Evolutionary conservation across 2,888 invertebrate species (phyloP), one percentile per base, ranked within the genome.

Genomic region (Sialis lutaria): DNA sequence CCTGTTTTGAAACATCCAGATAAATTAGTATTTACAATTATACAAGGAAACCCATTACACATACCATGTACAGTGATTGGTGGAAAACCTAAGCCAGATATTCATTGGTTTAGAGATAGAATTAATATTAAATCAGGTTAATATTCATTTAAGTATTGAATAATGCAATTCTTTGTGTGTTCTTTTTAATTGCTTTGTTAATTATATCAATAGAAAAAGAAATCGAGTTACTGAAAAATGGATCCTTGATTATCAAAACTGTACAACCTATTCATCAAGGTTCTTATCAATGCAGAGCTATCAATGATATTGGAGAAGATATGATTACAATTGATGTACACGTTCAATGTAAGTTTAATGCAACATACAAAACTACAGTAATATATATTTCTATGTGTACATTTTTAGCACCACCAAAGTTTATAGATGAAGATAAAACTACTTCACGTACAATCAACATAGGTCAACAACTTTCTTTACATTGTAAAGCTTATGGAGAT

Each of bases 1-100:
- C 22, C 22, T 22, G 6, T 37, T 10, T 37, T 37, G 12, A 42
- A 47, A 30, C 42, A 47, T 35, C 10, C n/a, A 6, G 10, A 42
- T 9, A 33, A 42, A n/a, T 10, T 34, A 30, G n/a, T 30, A 9
- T 22, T 42, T 30, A 12, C 12, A 9, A 7, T 47, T 10, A 30
- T 9, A 10, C 42, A 30, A 6, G 47, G 47, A 2, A 6, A 33
- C 8, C 8, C 47, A 7, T 8, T 47, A 10, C 30, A 31, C 6
- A 35, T 32, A 13, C 34, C 33, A 7, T 47, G 47, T 34, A 33
- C 34, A 55, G 70, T 73, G 47, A 73, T 75, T 0, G 64, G 65
- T 42, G 80, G 79, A 1, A 70, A 72, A 53, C 79, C 80, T 0
- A 44, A 59, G 5, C 78, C 79, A 0, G 61, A 65, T 37, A 67